These are phyloP conservation scores for Cheumatopsyche charites DNA, from an alignment of 1,140 invertebrate species.

Conservation along the genomic window DNA sequence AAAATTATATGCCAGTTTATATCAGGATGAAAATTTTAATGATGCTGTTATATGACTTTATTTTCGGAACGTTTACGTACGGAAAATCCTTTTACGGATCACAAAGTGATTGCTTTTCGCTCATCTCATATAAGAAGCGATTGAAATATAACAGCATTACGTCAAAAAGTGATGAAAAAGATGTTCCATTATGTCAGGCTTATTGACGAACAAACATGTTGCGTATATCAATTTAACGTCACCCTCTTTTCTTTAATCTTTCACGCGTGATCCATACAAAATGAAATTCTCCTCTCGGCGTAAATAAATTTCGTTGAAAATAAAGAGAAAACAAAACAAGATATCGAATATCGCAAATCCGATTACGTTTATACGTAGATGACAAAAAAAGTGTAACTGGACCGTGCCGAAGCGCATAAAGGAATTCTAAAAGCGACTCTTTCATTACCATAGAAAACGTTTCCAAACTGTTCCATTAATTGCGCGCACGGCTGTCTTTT, in stretches of 20 bases:
- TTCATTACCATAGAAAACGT: conserved; percentile 40
- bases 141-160: conserved; percentile 13
- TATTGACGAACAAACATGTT: conserved; percentile 9
- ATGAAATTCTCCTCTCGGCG: not conserved
- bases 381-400: no score
- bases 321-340: no score
- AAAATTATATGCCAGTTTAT: no score
- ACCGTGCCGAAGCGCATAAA: no score
- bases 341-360: no score
- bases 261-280: not conserved
- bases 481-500: conserved; percentile 35
- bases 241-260: conserved; percentile 4
- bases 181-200: conserved; percentile 3
- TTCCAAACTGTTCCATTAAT: conserved; percentile 36
- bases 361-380: no score
- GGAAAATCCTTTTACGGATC: no score
- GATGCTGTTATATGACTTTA: not conserved
- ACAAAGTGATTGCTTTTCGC: no score
- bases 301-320: no score
- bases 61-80: not conserved
- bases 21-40: no score
- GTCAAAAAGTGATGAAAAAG: not conserved
- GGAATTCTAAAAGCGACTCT: conserved; percentile 21
- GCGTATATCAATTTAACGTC: conserved; percentile 12
- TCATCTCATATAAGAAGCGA: not conserved